These are phyloP conservation scores for Philaethria dido DNA, from an alignment of 2,888 invertebrate species.

Conservation along the genomic window DNA sequence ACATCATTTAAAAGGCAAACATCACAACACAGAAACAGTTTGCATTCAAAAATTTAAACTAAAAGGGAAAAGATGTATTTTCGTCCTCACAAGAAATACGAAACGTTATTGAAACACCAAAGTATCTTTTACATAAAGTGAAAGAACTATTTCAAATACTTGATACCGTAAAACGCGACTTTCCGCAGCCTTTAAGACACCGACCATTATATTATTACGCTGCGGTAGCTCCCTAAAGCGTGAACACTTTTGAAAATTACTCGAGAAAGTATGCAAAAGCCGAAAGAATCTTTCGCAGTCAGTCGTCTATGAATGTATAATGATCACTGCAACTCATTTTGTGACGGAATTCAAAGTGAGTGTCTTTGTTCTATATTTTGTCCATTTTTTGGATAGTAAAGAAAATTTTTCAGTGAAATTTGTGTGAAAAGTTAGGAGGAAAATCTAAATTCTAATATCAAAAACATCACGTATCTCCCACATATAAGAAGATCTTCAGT, in stretches of 20 bases:
- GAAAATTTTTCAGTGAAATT: conserved; percentile 28
- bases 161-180: conserved; percentile 42
- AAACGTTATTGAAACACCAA: conserved; percentile 41
- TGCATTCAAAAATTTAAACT: conserved; percentile 24
- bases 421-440: conserved; percentile 27
- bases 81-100: conserved; percentile 33
- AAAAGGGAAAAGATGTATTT: conserved; percentile 25
- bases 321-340: conserved; percentile 61
- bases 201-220: conserved; percentile 78
- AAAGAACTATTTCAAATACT: conserved; percentile 44
- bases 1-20: conserved; percentile 7
- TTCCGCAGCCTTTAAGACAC: conserved; percentile 43
- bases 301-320: conserved; percentile 79
- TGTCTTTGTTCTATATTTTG: conserved; percentile 48
- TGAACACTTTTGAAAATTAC: conserved; percentile 68
- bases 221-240: conserved; percentile 66
- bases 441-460: conserved; percentile 7
- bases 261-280: conserved; percentile 60
- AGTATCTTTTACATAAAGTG: conserved; percentile 42
- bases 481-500: neutral
- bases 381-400: conserved; percentile 40
- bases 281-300: conserved; percentile 68
- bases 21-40: neutral
- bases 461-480: neutral
- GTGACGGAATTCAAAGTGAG: conserved; percentile 45